Conservation (phyloP, 1,140 invertebrate genomes). For the Calliopsis andreniformis region DNA sequence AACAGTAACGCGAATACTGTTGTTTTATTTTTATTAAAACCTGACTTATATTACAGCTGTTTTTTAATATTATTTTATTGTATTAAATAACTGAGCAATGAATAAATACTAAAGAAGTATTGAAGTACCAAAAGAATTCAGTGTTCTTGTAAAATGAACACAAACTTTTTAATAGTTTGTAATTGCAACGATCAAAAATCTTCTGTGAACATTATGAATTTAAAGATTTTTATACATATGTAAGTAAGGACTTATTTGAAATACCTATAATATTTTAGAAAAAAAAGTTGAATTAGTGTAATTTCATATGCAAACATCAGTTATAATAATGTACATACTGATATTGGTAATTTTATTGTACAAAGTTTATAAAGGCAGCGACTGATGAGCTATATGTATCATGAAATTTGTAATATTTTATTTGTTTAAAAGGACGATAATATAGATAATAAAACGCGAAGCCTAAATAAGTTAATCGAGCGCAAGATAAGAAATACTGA, state of each 20-base stretch:
- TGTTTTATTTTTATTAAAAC: slow-evolving; percentile 9
- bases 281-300: neutral
- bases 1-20: slow-evolving; percentile 6
- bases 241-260: neutral
- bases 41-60: neutral
- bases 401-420: slow-evolving; percentile 46
- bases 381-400: slow-evolving; percentile 19
- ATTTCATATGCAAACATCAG: slow-evolving; percentile 3
- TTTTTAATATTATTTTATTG: neutral
- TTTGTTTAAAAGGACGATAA: slow-evolving; percentile 32
- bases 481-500: slow-evolving; percentile 50
- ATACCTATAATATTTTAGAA: neutral
- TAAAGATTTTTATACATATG: slow-evolving; percentile 12
- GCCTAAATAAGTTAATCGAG: slow-evolving; percentile 57
- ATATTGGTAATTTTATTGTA: slow-evolving; percentile 44
- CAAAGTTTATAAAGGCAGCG: slow-evolving; percentile 20
- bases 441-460: slow-evolving; percentile 37
- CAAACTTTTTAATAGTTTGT: neutral
- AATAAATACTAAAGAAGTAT: neutral
- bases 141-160: neutral
- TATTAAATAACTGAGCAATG: neutral
- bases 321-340: slow-evolving; percentile 51
- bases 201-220: slow-evolving; percentile 1
- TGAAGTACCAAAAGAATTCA: neutral
- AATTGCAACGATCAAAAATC: neutral